Base-by-base conservation (phyloP, 2,888 invertebrate species). In the Shargacucullia verbasci region DNA sequence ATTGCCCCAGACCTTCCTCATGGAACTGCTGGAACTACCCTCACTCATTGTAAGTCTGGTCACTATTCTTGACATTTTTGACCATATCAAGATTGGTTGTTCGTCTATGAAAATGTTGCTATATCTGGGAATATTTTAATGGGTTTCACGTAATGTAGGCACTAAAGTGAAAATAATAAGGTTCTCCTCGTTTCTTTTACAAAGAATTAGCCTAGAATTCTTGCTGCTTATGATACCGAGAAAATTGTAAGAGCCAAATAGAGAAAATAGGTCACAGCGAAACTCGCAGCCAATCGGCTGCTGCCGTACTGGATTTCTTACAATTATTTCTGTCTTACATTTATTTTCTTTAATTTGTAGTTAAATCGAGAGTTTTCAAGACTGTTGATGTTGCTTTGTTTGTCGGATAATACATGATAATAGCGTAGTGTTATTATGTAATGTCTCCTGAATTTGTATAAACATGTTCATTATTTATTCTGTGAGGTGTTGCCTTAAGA, bases 1-100 rank as follows among this genome's bases (percentile, higher is more conserved):
- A 9, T 94, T 98, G 43, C 98, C 98, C 3, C 98, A 98, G 89
- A 96, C 96, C 79, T 98, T 98, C 90, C 95, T 97, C 65, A 95
- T 97, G 95, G 97, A 97, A 85, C 91, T 97, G 49, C 94, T 97
- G 47, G 97, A 97, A 82, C 86, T 97, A 69, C 96, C 96, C 1
- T 95, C 95, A 29, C 89, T 96, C 6, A 84, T 77, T 68, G 94
- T 94, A 72, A 87, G 87, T 80, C 4, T 34, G 0, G 2, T 15
- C 12, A 33, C 20, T 4, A 20, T 33, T n/a, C n/a, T n/a, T n/a
- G n/a, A n/a, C 4, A 25, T 15, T 7, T 9, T 29, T 9, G 7
- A 29, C 29, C 20, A 9, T 29, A 27, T 27, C 7, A 5, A 5
- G 3, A 27, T 29, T 9, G 2, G 2, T 29, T 29, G 2, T 7